Evolutionary conservation across 2,113 vertebrate species (phyloP).

Genomic region (Callipepla californica): DNA sequence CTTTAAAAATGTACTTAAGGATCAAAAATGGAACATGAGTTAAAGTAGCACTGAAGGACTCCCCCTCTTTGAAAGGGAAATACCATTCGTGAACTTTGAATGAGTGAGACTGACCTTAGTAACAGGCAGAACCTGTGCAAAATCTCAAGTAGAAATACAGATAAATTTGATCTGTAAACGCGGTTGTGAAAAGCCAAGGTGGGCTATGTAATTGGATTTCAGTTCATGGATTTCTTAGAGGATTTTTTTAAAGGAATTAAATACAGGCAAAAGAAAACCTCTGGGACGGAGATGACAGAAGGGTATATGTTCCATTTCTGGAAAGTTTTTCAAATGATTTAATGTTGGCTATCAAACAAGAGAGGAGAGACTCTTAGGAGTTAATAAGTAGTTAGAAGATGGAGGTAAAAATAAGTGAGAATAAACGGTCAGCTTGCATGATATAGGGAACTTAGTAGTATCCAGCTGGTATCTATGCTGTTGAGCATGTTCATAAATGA

Average conservation of each 20-base stretch:
- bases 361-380: neutral
- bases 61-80: neutral
- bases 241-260: neutral
- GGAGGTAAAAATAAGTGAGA: constrained; percentile 6
- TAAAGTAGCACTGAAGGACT: neutral
- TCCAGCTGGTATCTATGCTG: constrained; percentile 57
- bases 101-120: neutral
- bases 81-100: neutral
- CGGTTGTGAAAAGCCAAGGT: neutral
- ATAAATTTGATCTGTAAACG: neutral
- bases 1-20: neutral
- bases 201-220: neutral
- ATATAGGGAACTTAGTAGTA: constrained; percentile 17
- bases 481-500: constrained; percentile 59
- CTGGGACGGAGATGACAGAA: neutral
- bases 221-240: neutral
- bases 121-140: neutral
- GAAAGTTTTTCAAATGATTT: neutral
- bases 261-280: neutral
- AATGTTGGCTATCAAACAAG: neutral
- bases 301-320: neutral
- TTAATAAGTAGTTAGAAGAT: constrained; percentile 46
- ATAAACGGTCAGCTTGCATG: constrained; percentile 31
- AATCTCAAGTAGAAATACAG: neutral
- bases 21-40: neutral